Percentiles rank a stretch among this genome's conserved stretches.
These are phyloP conservation scores for Athene noctua DNA, from an alignment of 2,113 vertebrate species.

Conservation along the genomic window DNA sequence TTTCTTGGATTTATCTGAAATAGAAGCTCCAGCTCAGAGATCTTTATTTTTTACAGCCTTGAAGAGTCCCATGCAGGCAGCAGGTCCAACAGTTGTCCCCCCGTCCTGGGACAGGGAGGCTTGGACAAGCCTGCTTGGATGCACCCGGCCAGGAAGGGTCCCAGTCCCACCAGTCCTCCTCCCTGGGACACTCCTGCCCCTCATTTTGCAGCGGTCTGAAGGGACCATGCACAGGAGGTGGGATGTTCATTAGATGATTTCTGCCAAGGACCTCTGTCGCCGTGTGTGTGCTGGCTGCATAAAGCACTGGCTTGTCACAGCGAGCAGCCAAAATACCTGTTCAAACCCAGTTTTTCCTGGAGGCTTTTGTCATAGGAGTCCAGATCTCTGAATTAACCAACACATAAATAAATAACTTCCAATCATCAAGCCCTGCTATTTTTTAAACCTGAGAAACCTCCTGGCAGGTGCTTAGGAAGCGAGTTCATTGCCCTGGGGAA, in stretches of 20 bases:
- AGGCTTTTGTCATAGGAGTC: background rate
- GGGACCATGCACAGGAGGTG: background rate
- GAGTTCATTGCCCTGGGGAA: background rate
- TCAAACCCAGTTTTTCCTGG: background rate
- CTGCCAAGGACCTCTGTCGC: background rate
- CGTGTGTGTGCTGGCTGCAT: accelerated
- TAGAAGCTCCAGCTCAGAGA: background rate
- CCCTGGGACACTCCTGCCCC: background rate
- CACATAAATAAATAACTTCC: background rate
- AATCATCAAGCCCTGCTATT: background rate
- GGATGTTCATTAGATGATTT: background rate
- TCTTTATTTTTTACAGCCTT: background rate
- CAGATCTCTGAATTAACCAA: background rate
- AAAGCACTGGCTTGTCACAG: background rate
- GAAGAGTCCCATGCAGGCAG: background rate
- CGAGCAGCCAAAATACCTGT: background rate
- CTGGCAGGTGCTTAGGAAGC: background rate
- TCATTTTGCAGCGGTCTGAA: background rate
- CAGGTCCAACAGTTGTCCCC: background rate
- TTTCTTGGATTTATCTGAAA: background rate
- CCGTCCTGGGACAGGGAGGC: background rate
- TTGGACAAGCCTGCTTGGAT: background rate
- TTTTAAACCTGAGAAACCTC: background rate
- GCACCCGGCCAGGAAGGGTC: background rate
- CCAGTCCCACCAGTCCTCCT: background rate